Conservation (phyloP, 2,113 vertebrate species). For the Crotalus helleri region DNA sequence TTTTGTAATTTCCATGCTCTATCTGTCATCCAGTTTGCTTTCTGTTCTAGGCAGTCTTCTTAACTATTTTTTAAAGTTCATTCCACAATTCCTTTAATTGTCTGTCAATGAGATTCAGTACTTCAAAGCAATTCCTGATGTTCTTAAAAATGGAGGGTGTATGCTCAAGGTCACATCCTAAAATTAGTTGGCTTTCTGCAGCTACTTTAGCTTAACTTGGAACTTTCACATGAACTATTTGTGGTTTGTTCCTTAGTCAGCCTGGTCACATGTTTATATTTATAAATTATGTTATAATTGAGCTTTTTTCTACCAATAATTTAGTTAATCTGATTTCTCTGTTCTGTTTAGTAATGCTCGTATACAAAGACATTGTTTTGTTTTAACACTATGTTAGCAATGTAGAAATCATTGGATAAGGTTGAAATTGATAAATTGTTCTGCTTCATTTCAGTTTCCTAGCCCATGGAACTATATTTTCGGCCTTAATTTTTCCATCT, state of each 20-base stretch:
- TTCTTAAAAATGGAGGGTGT: background rate
- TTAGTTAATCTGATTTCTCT: background rate
- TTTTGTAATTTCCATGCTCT: background rate
- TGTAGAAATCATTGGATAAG: background rate
- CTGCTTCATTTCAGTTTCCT: background rate
- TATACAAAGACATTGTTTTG: background rate
- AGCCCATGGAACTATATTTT: background rate
- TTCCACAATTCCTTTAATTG: background rate
- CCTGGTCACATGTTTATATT: background rate
- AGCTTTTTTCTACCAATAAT: background rate
- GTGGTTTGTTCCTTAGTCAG: background rate
- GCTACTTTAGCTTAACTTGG: background rate
- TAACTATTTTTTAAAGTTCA: background rate
- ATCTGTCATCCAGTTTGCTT: background rate
- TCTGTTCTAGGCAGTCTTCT: background rate
- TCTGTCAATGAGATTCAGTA: background rate
- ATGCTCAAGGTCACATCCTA: background rate
- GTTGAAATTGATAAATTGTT: background rate
- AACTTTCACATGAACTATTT: background rate
- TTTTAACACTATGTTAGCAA: background rate
- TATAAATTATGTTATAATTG: background rate
- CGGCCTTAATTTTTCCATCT: background rate
- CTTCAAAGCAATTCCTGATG: background rate
- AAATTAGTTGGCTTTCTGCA: background rate
- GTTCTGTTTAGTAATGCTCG: background rate